phyloP scores from a whole-genome alignment of 2,888 invertebrate species.

The Meandrusa payeni region DNA sequence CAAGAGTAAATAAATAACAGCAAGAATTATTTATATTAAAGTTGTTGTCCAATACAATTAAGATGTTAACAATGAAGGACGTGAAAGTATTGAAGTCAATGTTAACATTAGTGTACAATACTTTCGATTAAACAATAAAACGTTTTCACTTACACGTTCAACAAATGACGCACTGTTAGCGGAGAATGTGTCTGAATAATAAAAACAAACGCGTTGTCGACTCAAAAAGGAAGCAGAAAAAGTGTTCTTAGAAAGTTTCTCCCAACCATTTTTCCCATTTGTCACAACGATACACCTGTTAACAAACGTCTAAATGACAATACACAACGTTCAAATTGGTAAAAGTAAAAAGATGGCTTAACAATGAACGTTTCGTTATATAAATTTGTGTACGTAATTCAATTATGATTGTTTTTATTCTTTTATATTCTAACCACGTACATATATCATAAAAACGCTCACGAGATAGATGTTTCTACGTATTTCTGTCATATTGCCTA shows the following conservation, averaged over 20 bases:
- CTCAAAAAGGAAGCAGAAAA: constrained; percentile 9
- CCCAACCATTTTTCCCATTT: constrained; percentile 7
- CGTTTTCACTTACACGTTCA: not conserved
- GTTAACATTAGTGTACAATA: no score
- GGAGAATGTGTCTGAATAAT: constrained; percentile 13
- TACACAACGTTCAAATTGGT: not conserved
- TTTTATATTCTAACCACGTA: no score
- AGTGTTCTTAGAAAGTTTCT: constrained; percentile 14
- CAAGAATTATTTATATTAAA: no score
- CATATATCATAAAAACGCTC: no score
- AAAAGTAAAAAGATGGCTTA: constrained; percentile 2
- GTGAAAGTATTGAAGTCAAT: no score
- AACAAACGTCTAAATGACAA: constrained; percentile 12
- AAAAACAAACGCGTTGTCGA: constrained; percentile 6
- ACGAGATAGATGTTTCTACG: no score
- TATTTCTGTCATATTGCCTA: no score
- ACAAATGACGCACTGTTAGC: not conserved
- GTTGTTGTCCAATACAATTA: no score
- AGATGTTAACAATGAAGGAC: no score
- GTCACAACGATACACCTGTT: constrained; percentile 11
- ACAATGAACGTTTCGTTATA: not conserved
- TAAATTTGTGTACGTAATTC: constrained; percentile 1
- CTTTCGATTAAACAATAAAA: not conserved
- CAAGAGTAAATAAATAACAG: no score
- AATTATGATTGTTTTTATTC: no score